Base-by-base conservation (phyloP, 2,113 vertebrate genomes). In the Chiloscyllium plagiosum region DNA sequence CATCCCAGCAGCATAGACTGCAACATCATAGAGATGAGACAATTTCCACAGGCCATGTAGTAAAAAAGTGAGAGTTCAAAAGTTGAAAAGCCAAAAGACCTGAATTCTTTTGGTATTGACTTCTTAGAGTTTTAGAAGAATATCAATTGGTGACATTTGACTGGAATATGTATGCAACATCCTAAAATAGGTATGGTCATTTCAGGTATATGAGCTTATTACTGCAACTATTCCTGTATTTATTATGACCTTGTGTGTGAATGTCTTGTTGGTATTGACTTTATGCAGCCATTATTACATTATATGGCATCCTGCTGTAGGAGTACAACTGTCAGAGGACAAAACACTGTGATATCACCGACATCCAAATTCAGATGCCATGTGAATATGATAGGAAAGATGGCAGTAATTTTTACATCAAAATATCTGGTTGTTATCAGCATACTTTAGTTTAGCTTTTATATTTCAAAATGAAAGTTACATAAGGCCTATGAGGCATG, bases 371-470 rank as follows among this genome's bases (percentile, higher is more conserved):
- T 19, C n/a, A 65, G 80, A 83, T 83, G 80, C 15, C 56, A 13
- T 22, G 33, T 37, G n/a, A 93, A 17, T 66, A 33, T 66, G 7
- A 66, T 66, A 66, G 89, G 22, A 68, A 61, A 24, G 29, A 65
- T 93, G 24, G 61, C 33, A 93, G 37, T 93, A 17, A 66, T 6
- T 37, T 66, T 83, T 19, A 42, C 17, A 47, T 37, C 4, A 47
- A 83, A 83, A 65, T 66, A 68, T 66, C 61, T 66, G 20, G 26
- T 10, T 66, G 66, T 68, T 93, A 17, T 66, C n/a, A 37, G 20
- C 61, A 66, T 66, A 68, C 17, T 37, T 92, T 68, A n/a, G 61
- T 93, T 90, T 93, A 93, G 61, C 33, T 93, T 93, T 93, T 66
- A 68, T 93, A 66, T 93, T 42, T 93, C 17, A 68, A 68, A 92